Percentiles rank a stretch among this genome's conserved stretches.
Conservation (phyloP, 2,797 vertebrate species). For the Siniperca scherzeri region DNA sequence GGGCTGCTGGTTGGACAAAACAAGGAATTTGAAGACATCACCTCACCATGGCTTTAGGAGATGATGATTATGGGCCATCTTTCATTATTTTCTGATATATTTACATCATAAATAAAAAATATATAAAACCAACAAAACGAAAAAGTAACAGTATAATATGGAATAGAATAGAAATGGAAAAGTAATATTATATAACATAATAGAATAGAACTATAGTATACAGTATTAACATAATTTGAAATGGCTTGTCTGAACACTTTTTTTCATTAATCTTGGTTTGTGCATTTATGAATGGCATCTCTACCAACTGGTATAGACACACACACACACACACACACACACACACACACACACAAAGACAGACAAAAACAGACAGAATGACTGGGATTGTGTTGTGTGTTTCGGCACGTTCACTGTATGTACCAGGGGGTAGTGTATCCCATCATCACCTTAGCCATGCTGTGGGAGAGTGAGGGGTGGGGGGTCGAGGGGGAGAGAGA, state of each 20-base stretch:
- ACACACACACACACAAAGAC: neutral
- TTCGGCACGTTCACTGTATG: slow-evolving; percentile 68
- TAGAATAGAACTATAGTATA: neutral
- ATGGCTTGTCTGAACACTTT: neutral
- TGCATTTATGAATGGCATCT: neutral
- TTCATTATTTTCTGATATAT: too few species aligned
- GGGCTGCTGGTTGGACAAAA: too few species aligned
- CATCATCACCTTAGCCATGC: slow-evolving; percentile 60
- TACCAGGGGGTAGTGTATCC: slow-evolving; percentile 52
- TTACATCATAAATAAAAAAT: neutral
- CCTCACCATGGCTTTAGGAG: too few species aligned
- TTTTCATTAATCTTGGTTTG: neutral
- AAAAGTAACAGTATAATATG: neutral
- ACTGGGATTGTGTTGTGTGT: slow-evolving; percentile 51
- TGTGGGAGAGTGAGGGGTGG: slow-evolving; percentile 4
- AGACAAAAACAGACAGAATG: neutral
- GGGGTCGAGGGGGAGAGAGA: slow-evolving; percentile 25
- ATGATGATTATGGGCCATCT: too few species aligned
- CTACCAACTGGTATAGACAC: neutral
- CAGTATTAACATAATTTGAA: neutral
- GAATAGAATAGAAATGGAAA: neutral
- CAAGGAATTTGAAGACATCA: too few species aligned
- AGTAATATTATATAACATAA: neutral
- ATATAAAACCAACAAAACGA: neutral
- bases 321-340: neutral